Base-by-base conservation (phyloP, 2,888 invertebrate genomes). In the Troides aeacus region DNA sequence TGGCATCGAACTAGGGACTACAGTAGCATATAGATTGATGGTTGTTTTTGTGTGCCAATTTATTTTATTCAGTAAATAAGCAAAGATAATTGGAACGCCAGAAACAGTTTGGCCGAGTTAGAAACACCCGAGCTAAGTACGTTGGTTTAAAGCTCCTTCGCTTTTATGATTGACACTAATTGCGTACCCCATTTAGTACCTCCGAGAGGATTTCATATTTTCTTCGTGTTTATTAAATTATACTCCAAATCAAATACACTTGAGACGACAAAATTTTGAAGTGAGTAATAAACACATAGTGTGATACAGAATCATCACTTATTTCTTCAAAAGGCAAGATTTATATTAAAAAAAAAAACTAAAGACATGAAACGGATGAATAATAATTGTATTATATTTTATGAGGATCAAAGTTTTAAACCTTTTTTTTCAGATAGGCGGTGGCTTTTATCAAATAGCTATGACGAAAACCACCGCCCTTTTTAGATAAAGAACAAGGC, bases 121-220 rank as follows among this genome's bases (percentile, higher is more conserved):
- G 4, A 66, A 60, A 21, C 60, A 21, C 12, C 30, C 21, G 15
- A 60, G 50, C 15, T 66, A 10, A 60, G 50, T 60, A 24, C 50
- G 8, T 42, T 30, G 24, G 65, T n/a, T 59, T 46, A 23, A 60
- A 36, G 6, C 60, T 46, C 36, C 58, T 57, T 46, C 59, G 57
- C 56, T 62, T 69, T 65, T 69, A 69, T 65, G 69, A 69, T 62
- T 65, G 61, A 69, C 65, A 57, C 62, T 62, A 58, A 69, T 65
- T 65, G 65, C 61, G 53, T 56, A 42, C 61, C 36, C 50, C 50
- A 58, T 24, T 69, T 65, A 64, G 42, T 64, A 61, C 39, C 59
- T 64, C 58, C 8, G 18, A 62, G 61, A 30, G n/a, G 61, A 42
- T 67, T 67, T 67, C 21, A 62, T 62, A n/a, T 62, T 62, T 39